phyloP scores from a whole-genome alignment of 2,888 invertebrate species.

The Actias luna region DNA sequence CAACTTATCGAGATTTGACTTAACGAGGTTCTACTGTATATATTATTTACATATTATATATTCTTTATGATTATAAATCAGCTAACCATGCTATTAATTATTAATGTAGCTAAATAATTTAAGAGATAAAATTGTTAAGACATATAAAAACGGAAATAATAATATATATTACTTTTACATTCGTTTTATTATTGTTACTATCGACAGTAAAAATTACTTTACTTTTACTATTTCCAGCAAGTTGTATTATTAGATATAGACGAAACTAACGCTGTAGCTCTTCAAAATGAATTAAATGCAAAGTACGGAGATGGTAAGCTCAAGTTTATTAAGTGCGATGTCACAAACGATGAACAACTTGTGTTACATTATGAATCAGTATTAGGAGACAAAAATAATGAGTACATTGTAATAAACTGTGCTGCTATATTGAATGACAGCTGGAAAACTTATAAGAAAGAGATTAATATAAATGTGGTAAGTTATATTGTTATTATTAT shows the following conservation, averaged over 20 bases:
- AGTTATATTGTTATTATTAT: too few relatives aligned
- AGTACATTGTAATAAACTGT: conserved; percentile 26
- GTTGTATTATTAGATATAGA: conserved; percentile 28
- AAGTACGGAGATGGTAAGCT: conserved; percentile 26
- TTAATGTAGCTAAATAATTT: too few relatives aligned
- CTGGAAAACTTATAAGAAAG: conserved; percentile 17
- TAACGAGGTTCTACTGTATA: too few relatives aligned
- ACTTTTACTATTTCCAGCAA: conserved; percentile 22
- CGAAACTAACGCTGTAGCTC: conserved; percentile 21
- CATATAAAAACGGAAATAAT: too few relatives aligned
- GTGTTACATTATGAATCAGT: conserved; percentile 22
- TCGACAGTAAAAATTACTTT: too few relatives aligned
- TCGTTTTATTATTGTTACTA: too few relatives aligned
- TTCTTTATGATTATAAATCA: too few relatives aligned
- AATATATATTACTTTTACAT: too few relatives aligned
- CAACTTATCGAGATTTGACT: too few relatives aligned
- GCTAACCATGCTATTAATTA: too few relatives aligned
- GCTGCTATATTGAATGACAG: conserved; percentile 34
- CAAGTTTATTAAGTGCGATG: conserved; percentile 30
- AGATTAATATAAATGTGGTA: conserved; percentile 23
- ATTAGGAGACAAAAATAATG: conserved; percentile 19
- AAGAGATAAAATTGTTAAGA: too few relatives aligned
- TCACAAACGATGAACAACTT: conserved; percentile 27
- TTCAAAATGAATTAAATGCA: conserved; percentile 27
- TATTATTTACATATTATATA: too few relatives aligned